phyloP scores from a whole-genome alignment of 2,888 invertebrate genomes.

The Nebria brevicollis region DNA sequence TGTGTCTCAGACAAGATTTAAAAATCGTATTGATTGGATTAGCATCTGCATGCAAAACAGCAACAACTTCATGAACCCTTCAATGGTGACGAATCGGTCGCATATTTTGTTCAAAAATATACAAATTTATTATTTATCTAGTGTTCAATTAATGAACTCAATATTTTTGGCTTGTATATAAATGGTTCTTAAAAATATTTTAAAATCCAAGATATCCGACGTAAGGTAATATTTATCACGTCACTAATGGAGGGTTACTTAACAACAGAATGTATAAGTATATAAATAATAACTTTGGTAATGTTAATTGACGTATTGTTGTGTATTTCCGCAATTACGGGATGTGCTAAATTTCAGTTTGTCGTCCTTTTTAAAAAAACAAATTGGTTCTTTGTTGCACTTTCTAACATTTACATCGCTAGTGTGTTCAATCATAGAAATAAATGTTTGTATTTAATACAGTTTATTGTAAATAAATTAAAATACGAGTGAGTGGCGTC shows the following conservation, averaged over 20 bases:
- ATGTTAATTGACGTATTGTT: slow-evolving; percentile 40
- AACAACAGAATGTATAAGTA: slow-evolving; percentile 5
- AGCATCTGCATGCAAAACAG: slow-evolving; percentile 16
- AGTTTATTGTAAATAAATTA: not conserved
- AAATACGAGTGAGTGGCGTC: too few species aligned
- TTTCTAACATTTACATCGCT: not conserved
- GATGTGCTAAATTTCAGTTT: slow-evolving; percentile 34
- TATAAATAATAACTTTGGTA: slow-evolving; percentile 32
- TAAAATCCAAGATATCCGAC: too few species aligned
- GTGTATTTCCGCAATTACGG: slow-evolving; percentile 38
- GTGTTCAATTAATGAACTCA: too few species aligned
- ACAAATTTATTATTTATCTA: too few species aligned
- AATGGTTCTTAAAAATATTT: not conserved
- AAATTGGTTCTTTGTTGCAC: slow-evolving; percentile 1
- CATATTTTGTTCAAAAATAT: too few species aligned
- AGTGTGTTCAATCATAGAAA: not conserved
- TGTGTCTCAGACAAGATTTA: not conserved
- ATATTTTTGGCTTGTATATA: too few species aligned
- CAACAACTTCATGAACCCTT: not conserved
- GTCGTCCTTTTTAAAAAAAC: not conserved
- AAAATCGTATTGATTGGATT: not conserved
- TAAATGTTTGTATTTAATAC: not conserved
- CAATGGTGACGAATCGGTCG: not conserved
- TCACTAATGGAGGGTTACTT: not conserved
- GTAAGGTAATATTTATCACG: not conserved